Conservation (phyloP, 2,797 vertebrate species). For the Eospalax fontanierii region DNA sequence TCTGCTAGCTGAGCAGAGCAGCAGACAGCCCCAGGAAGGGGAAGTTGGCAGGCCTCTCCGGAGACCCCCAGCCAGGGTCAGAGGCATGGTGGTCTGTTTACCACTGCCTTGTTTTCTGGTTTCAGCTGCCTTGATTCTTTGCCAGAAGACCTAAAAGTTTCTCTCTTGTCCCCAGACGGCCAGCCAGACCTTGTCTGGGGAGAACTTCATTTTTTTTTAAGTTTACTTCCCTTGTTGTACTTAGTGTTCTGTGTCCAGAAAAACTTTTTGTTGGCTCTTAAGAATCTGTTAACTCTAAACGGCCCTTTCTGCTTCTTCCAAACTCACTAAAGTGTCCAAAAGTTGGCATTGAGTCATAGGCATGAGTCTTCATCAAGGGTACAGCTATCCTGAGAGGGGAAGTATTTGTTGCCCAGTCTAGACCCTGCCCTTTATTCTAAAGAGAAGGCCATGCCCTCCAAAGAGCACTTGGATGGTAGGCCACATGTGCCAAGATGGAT, state of each 20-base stretch:
- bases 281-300: conserved; percentile 23
- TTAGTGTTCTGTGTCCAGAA: conserved; percentile 42
- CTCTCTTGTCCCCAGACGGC: background rate
- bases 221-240: conserved; percentile 66
- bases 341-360: fast-evolving
- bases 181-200: background rate
- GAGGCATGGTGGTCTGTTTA: background rate
- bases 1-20: background rate
- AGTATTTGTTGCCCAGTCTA: background rate
- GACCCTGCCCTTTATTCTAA: background rate
- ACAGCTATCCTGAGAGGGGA: no score
- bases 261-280: background rate
- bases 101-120: background rate
- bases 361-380: fast-evolving
- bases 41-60: background rate
- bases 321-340: no score
- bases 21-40: conserved; percentile 15
- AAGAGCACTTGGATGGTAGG: background rate
- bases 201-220: conserved; percentile 72
- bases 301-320: background rate
- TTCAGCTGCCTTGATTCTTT: background rate
- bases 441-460: background rate
- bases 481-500: background rate
- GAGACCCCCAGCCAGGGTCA: background rate
- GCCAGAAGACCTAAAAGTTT: conserved; percentile 50